Conservation (phyloP, 1,140 invertebrate genomes). For the Drosophila subobscura region DNA sequence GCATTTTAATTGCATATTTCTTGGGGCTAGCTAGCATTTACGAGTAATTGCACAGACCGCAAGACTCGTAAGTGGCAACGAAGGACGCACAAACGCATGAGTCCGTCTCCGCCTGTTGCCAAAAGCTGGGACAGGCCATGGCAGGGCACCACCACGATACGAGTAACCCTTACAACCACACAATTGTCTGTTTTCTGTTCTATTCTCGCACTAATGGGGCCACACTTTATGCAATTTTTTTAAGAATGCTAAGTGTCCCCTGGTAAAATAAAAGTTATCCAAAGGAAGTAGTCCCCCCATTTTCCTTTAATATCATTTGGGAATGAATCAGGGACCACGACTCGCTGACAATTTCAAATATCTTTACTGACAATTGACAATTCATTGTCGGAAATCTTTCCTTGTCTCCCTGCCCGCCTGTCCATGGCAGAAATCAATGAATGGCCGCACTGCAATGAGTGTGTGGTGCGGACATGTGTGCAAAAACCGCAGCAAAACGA, state of each 20-base stretch:
- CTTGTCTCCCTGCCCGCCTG: neutral
- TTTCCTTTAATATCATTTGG: no score
- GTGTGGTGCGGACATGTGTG: constrained; percentile 3
- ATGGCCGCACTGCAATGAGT: constrained; percentile 6
- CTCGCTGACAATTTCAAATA: no score
- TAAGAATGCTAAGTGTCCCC: no score
- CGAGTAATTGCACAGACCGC: neutral
- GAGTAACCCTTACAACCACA: no score
- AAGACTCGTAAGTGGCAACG: neutral
- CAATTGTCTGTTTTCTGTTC: no score
- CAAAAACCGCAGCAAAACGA: neutral
- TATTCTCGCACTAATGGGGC: no score
- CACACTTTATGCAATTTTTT: no score
- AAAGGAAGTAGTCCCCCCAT: neutral
- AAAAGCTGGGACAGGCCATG: neutral
- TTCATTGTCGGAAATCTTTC: constrained; percentile 7
- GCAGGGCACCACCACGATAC: no score
- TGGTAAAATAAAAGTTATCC: no score
- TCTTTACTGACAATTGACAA: no score
- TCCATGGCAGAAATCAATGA: constrained; percentile 40
- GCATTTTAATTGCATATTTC: constrained; percentile 49
- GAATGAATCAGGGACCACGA: no score
- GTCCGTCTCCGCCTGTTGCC: no score
- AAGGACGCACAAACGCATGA: neutral
- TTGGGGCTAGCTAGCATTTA: constrained; percentile 4